Conservation (phyloP, 37 sponge, comb jelly and placozoan genomes). For the Axinella damicornis region DNA sequence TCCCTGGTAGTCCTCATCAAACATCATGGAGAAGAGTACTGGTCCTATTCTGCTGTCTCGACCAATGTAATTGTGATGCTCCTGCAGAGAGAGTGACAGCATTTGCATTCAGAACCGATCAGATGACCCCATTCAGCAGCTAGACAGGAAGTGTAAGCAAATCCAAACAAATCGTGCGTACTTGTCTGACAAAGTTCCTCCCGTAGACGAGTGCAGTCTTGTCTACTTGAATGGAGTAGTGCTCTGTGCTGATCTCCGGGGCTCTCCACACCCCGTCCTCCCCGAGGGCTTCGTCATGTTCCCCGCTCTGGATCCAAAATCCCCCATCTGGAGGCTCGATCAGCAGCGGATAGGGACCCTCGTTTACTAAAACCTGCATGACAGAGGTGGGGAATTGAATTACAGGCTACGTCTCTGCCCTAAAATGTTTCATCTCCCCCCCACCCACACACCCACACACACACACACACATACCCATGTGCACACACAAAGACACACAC, state of each 20-base stretch:
- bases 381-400: background rate
- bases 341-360: conserved; percentile 63
- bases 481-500: too few relatives aligned
- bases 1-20: conserved; percentile 61
- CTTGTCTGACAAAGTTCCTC: conserved; percentile 54
- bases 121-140: too few relatives aligned
- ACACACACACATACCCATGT: too few relatives aligned
- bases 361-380: conserved; percentile 35
- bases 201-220: conserved; percentile 44
- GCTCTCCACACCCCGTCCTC: conserved; percentile 60
- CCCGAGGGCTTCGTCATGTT: conserved; percentile 44
- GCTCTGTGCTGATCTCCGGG: conserved; percentile 75
- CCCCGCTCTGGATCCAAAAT: conserved; percentile 56
- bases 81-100: conserved; percentile 21
- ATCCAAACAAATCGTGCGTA: too few relatives aligned
- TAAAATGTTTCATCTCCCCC: too few relatives aligned
- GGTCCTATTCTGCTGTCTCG: conserved; percentile 26
- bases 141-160: too few relatives aligned
- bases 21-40: conserved; percentile 47
- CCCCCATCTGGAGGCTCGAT: conserved; percentile 47
- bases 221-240: conserved; percentile 57
- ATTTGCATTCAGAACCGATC: too few relatives aligned
- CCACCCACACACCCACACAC: too few relatives aligned
- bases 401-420: too few relatives aligned
- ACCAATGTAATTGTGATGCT: conserved; percentile 65